phyloP scores from a whole-genome alignment of 2,888 invertebrate species.

The Lepetodrilus schrolli region DNA sequence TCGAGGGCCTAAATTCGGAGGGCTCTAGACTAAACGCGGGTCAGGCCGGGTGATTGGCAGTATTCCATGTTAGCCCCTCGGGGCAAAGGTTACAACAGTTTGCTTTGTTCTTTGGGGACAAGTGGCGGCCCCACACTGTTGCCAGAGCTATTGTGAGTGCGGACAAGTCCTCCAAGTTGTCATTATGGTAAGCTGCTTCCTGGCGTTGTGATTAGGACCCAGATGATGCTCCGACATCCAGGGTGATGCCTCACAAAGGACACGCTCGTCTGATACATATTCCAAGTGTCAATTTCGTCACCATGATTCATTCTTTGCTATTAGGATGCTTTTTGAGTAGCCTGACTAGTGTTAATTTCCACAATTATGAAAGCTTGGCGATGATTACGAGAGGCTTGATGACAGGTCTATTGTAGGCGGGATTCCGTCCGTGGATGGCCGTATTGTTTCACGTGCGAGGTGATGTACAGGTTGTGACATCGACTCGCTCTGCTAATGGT shows the following conservation, averaged over 20 bases:
- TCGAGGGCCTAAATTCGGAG: neutral
- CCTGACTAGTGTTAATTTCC: slow-evolving; percentile 16
- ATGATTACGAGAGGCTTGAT: slow-evolving; percentile 12
- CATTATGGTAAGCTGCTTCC: neutral
- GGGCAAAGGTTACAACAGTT: neutral
- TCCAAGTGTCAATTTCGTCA: slow-evolving; percentile 4
- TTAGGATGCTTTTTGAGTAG: neutral
- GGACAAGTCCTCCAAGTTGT: neutral
- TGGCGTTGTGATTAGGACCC: neutral
- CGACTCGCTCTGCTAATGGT: too few species aligned
- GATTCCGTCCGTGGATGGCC: neutral
- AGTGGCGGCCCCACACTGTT: neutral
- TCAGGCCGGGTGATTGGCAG: slow-evolving; percentile 12
- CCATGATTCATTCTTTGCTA: slow-evolving; percentile 11
- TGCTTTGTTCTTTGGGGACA: slow-evolving; percentile 7
- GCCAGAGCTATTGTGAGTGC: neutral
- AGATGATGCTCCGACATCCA: neutral
- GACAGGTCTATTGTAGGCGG: neutral
- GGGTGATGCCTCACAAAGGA: neutral
- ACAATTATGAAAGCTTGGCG: slow-evolving; percentile 4
- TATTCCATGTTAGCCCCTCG: neutral
- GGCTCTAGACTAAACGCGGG: slow-evolving; percentile 11
- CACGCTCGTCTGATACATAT: neutral
- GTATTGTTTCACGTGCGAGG: neutral
- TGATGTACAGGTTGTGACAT: too few species aligned